A percentile compares a stretch with the other conserved stretches of the same genome.
Conservation (phyloP, 2,797 vertebrate genomes). For the Eulemur rubriventer region DNA sequence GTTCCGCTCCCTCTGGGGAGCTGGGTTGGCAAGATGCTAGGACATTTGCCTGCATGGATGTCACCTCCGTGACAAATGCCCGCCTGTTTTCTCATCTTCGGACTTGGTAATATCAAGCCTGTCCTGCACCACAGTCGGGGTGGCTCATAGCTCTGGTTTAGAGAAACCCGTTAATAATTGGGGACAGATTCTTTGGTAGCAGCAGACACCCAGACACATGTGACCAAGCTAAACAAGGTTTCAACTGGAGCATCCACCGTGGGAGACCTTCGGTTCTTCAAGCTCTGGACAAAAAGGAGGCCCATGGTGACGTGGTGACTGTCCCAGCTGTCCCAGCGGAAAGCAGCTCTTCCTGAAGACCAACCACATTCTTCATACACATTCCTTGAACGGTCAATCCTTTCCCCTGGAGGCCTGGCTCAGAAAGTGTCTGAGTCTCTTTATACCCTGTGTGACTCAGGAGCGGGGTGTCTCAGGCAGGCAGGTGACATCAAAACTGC, state of each 20-base stretch:
- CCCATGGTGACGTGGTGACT: background rate
- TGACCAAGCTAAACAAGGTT: background rate
- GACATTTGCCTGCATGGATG: background rate
- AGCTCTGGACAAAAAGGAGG: background rate
- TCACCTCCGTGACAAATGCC: background rate
- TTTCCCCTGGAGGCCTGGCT: background rate
- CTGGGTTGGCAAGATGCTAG: background rate
- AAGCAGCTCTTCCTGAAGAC: background rate
- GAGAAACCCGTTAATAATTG: background rate
- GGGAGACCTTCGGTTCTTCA: conserved; percentile 4
- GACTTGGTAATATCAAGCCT: background rate
- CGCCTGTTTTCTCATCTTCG: background rate
- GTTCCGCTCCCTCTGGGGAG: background rate
- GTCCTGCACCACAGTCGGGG: background rate
- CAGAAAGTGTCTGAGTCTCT: background rate
- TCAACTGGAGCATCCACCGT: background rate
- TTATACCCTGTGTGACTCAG: background rate
- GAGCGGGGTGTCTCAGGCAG: conserved; percentile 30
- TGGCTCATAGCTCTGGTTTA: background rate
- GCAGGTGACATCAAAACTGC: background rate
- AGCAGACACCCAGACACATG: background rate
- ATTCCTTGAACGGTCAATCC: conserved; percentile 25
- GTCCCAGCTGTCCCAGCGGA: background rate
- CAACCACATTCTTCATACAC: conserved; percentile 17
- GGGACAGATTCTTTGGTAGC: background rate